These are phyloP conservation scores for Amphipyra tragopoginis DNA, from an alignment of 2,888 invertebrate genomes.

Conservation along the genomic window DNA sequence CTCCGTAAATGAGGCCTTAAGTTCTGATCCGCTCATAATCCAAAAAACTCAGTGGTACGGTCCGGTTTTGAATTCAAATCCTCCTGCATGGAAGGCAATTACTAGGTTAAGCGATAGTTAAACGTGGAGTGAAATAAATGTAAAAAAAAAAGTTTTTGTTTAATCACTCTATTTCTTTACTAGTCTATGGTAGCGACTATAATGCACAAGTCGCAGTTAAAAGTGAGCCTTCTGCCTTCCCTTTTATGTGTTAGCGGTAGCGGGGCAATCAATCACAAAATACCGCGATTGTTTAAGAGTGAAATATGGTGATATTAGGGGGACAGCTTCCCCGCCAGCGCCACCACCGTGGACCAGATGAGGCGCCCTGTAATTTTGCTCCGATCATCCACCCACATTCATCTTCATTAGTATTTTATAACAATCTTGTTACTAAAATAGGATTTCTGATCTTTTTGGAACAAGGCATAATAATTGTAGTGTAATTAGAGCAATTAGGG, in stretches of 20 bases:
- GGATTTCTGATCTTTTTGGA: slow-evolving; percentile 16
- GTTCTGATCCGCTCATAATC: too few species aligned
- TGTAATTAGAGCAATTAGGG: slow-evolving; percentile 33
- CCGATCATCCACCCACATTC: slow-evolving; percentile 59
- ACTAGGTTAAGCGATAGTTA: too few species aligned
- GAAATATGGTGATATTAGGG: slow-evolving; percentile 65
- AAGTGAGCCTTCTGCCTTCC: slow-evolving; percentile 14
- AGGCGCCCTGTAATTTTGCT: slow-evolving; percentile 56
- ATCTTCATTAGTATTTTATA: slow-evolving; percentile 60
- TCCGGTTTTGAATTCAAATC: too few species aligned
- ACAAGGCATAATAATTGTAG: slow-evolving; percentile 21
- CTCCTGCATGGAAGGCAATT: too few species aligned
- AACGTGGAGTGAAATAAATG: neutral
- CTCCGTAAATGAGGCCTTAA: too few species aligned
- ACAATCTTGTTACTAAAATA: slow-evolving; percentile 50
- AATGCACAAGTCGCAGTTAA: neutral
- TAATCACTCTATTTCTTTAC: neutral
- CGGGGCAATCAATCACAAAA: slow-evolving; percentile 72
- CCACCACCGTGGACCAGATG: slow-evolving; percentile 50
- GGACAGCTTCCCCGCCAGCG: slow-evolving; percentile 19
- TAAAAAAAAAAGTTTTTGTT: neutral
- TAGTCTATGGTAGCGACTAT: neutral
- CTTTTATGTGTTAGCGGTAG: slow-evolving; percentile 28
- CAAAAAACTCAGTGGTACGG: too few species aligned
- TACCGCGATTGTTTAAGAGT: slow-evolving; percentile 71